Evolutionary conservation across 2,797 vertebrate species (phyloP), one percentile per base, ranked within the genome.

Genomic region (Gila robusta): DNA sequence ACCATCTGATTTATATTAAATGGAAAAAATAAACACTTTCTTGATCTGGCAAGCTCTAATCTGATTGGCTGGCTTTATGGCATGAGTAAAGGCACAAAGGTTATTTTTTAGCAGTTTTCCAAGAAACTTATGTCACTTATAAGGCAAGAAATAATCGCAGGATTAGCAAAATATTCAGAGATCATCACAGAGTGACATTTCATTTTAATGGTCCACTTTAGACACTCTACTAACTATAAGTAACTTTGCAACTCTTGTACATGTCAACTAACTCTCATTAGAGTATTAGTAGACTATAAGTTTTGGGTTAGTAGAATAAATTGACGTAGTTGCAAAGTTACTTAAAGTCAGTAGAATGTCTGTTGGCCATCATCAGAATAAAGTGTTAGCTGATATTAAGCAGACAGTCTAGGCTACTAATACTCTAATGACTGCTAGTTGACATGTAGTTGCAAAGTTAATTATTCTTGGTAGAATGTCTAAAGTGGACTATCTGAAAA

Each of bases 11-110:
- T 69, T 10, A 49, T n/a, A 35, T 16, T 35, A 6, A 32, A 23
- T 6, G 12, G 6, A 16, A 67, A 14, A 23, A 67, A 67, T 7
- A 35, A 54, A 47, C 49, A 56, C 74, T 77, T 77, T 56, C 52
- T n/a, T n/a, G 49, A 56, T 56, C 49, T 77, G 52, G 74, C 19
- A 37, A 77, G 52, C 52, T 77, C 21, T 37, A 56, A 56, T 56
- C 32, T 77, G 74, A 77, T 77, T 77, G 49, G 52, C 49, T 77
- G 49, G 49, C 5, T 54, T 54, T 12, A 14, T 74, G 41, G 14
- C 71, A 73, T 28, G 3, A 47, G 6, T 47, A 72, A 49, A 72
- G 12, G 3, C 23, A 26, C 23, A 59, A 59, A 8, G 0, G 0
- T 64, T 49, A 28, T 64, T n/a, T 59, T 14, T 28, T 0, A 64